Percentiles rank a stretch among this genome's conserved stretches.
These are phyloP conservation scores for Barnardius zonarius DNA, from an alignment of 2,113 vertebrate species.

Conservation along the genomic window DNA sequence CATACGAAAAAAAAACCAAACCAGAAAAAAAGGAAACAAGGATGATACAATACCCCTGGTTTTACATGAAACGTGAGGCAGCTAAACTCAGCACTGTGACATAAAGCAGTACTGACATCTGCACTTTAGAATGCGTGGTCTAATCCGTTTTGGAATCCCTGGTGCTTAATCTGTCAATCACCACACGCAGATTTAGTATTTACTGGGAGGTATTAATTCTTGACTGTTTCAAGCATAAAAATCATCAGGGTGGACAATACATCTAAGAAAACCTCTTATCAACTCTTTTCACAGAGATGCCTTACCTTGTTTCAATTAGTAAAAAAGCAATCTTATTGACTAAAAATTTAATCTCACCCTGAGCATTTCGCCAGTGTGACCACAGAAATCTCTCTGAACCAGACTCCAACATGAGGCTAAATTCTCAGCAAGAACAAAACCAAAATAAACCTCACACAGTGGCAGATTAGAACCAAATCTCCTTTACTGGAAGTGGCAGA, in stretches of 20 bases:
- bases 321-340: not conserved
- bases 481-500: not conserved
- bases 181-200: constrained; percentile 61
- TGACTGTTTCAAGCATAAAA: constrained; percentile 65
- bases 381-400: not conserved
- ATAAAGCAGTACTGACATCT: constrained; percentile 60
- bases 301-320: not conserved
- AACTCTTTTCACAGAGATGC: not conserved
- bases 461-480: not conserved
- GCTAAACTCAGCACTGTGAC: constrained; percentile 37
- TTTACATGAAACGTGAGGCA: constrained; percentile 37
- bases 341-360: not conserved
- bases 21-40: not conserved
- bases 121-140: constrained; percentile 21
- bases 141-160: constrained; percentile 60
- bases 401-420: not conserved
- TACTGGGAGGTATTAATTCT: constrained; percentile 61
- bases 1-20: not conserved
- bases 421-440: not conserved
- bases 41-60: not conserved
- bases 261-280: not conserved
- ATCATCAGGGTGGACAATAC: constrained; percentile 30
- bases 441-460: not conserved
- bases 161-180: constrained; percentile 71
- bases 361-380: not conserved